phyloP scores from a whole-genome alignment of 2,888 invertebrate genomes.

The Lochmaea capreae region DNA sequence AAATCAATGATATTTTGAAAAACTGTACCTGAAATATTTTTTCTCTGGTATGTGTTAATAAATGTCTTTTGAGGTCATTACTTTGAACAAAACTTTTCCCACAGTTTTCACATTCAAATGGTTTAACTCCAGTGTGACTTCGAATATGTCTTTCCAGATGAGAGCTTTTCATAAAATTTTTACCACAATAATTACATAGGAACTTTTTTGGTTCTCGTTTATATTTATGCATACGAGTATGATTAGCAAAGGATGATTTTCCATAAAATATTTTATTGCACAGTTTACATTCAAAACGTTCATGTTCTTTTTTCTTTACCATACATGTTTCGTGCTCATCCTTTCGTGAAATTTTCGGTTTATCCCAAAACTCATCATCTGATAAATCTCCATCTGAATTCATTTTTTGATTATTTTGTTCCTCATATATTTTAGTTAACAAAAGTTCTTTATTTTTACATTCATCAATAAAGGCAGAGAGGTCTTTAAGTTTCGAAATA shows the following conservation, averaged over 20 bases:
- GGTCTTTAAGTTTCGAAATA: conserved; percentile 31
- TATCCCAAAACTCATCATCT: conserved; percentile 19
- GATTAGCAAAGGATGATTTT: conserved; percentile 40
- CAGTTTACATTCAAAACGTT: conserved; percentile 33
- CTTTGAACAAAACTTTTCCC: conserved; percentile 42
- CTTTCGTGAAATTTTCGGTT: not conserved
- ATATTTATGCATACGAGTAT: conserved; percentile 37
- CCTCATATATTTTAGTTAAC: conserved; percentile 30
- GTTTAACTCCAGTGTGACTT: conserved; percentile 44
- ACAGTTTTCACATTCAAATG: conserved; percentile 40
- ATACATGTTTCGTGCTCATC: not conserved
- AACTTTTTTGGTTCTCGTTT: conserved; percentile 40
- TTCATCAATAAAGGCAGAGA: conserved; percentile 34
- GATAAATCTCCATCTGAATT: conserved; percentile 21
- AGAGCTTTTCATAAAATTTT: conserved; percentile 45
- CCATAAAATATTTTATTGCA: conserved; percentile 41
- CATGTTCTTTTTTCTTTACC: conserved; percentile 12
- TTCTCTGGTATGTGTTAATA: conserved; percentile 44
- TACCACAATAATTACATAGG: conserved; percentile 45
- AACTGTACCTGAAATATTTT: conserved; percentile 36
- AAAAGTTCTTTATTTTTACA: conserved; percentile 33
- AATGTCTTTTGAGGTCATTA: conserved; percentile 45
- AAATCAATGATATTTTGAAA: not conserved
- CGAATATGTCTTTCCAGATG: conserved; percentile 43
- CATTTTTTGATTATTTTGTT: conserved; percentile 12